These are phyloP conservation scores for Cryptomyrus ogoouensis DNA, from an alignment of 2,113 vertebrate species.

Conservation along the genomic window DNA sequence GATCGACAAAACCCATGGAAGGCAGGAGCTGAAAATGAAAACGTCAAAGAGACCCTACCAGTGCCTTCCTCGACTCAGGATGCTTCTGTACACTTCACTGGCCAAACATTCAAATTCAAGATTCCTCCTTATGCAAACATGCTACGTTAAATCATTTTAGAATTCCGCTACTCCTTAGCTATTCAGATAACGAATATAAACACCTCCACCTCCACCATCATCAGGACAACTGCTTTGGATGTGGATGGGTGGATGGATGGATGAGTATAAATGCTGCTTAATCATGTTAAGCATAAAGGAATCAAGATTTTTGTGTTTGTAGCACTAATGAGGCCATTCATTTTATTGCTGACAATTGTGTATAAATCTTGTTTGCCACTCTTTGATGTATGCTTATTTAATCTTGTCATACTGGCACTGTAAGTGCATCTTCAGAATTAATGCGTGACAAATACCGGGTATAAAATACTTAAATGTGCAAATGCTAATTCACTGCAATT, in stretches of 20 bases:
- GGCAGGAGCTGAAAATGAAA: background rate
- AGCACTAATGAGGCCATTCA: background rate
- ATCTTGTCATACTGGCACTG: background rate
- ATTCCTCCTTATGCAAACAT: background rate
- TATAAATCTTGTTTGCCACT: conserved; percentile 4
- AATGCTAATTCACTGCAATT: background rate
- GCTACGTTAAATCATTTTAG: background rate
- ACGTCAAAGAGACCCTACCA: background rate
- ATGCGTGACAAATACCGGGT: background rate
- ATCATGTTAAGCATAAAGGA: conserved; percentile 6
- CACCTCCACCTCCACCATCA: background rate
- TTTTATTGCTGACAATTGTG: conserved; percentile 8
- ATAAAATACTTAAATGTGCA: background rate
- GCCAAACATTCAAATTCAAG: background rate
- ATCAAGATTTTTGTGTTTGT: conserved; percentile 4
- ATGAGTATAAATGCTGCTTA: background rate
- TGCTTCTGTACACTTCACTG: background rate
- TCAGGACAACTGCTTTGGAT: background rate
- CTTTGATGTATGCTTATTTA: conserved; percentile 10
- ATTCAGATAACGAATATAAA: background rate
- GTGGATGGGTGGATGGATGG: background rate
- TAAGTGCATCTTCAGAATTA: conserved; percentile 4
- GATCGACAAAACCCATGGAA: background rate
- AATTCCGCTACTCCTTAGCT: background rate
- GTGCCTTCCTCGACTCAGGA: background rate